Conservation (phyloP, 2,797 vertebrate species). For the Ambastaia sidthimunki region DNA sequence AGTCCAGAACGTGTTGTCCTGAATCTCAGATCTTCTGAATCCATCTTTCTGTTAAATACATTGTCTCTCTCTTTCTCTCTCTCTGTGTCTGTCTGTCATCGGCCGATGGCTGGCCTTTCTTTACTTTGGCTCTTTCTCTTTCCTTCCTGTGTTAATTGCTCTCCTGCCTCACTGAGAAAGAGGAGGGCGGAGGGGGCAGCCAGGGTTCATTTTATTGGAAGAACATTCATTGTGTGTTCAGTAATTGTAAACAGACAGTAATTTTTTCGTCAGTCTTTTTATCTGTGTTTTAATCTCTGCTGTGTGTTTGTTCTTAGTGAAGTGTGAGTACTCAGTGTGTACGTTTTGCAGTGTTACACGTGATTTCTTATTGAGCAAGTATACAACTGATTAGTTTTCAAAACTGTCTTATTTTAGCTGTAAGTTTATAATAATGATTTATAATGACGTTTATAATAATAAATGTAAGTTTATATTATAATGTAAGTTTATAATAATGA, state of each 20-base stretch:
- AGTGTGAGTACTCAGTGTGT: no score
- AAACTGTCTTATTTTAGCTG: no score
- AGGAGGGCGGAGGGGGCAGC: conserved; percentile 77
- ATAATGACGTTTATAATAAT: no score
- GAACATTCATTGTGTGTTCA: conserved; percentile 85
- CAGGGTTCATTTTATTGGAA: conserved; percentile 82
- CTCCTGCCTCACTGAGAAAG: conserved; percentile 78
- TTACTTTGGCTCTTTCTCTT: conserved; percentile 86
- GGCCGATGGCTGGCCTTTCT: conserved; percentile 79
- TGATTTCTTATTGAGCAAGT: no score
- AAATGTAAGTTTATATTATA: no score
- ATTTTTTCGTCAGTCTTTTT: background rate
- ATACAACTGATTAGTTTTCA: no score
- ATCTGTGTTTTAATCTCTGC: conserved; percentile 3
- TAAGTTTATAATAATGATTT: no score
- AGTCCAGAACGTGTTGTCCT: conserved; percentile 18
- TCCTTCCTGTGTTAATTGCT: conserved; percentile 88
- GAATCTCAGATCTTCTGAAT: conserved; percentile 62
- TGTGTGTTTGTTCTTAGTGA: no score
- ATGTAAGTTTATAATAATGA: no score
- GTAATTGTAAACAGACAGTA: conserved; percentile 84
- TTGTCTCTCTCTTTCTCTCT: conserved; percentile 62
- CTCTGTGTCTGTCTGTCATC: conserved; percentile 60
- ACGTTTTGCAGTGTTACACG: no score
- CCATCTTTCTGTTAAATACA: conserved; percentile 65